Base-by-base conservation (phyloP, 2,888 invertebrate genomes). In the Leptothorax acervorum region DNA sequence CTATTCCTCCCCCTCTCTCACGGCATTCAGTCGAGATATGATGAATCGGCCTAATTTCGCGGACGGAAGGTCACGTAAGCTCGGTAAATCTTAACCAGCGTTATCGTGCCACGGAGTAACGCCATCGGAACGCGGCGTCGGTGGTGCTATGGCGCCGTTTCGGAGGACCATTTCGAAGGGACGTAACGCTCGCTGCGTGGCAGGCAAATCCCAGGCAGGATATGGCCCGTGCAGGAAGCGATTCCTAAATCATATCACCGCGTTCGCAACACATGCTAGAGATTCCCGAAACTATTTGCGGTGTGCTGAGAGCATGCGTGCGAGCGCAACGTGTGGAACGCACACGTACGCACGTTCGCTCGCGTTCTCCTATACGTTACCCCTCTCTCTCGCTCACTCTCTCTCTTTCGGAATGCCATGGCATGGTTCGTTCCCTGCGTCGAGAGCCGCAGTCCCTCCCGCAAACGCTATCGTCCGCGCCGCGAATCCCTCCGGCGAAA, bases 31-130 rank as follows among this genome's bases (percentile, higher is more conserved):
- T 75, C 73, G 65, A 74, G 53, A 79, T 86, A 92, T 93, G 93
- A 93, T 92, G 91, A 92, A 93, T 93, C 90, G 93, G 92, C 92
- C 93, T 93, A 93, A 93, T 93, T 93, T 93, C 92, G 93, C 88
- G 92, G 89, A 85, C 90, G 90, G 90, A 92, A 93, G 93, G 92
- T 93, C 93, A 93, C 93, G 93, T 91, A 91, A 84, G 86, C 88
- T 81, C 91, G 87, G 91, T 93, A 93, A 93, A 93, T 93, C 93
- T 93, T 91, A 90, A 85, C 82, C 86, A 51, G 75, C 76, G 89
- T 48, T 81, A 81, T 81, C 79, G 65, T 65, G 79, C 71, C 73
- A 81, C 73, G 79, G 73, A 73, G 73, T 81, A 81, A 81, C 79
- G 79, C 85, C 82, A 68, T 71, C 82, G 84, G 79, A 48, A 81